Evolutionary conservation across 1,140 invertebrate species (phyloP).

Genomic region (Oryctes rhinoceros): DNA sequence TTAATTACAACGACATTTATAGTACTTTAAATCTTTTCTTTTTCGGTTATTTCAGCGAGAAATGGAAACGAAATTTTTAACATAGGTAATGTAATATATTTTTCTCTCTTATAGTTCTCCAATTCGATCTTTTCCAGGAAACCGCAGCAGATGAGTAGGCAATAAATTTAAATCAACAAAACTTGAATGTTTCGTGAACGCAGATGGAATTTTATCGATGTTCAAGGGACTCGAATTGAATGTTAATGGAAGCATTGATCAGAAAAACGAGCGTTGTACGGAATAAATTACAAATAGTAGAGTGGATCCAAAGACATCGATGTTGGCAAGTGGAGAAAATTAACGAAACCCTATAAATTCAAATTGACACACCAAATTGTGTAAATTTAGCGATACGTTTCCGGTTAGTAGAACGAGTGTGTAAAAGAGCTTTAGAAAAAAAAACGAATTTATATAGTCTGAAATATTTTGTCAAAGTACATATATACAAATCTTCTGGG

Average conservation of each 20-base stretch:
- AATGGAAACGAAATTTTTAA: too few relatives aligned
- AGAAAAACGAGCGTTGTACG: not conserved
- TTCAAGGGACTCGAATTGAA: not conserved
- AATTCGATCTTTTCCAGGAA: not conserved
- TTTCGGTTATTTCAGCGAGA: too few relatives aligned
- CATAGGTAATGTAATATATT: too few relatives aligned
- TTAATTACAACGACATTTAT: too few relatives aligned
- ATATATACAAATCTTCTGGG: too few relatives aligned
- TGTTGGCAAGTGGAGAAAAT: not conserved
- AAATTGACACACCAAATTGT: not conserved
- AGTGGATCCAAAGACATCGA: not conserved
- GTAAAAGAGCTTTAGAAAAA: too few relatives aligned
- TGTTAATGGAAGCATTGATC: not conserved
- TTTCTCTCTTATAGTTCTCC: not conserved
- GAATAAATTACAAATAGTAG: not conserved
- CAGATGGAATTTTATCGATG: not conserved
- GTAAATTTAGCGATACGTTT: too few relatives aligned
- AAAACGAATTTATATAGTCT: too few relatives aligned
- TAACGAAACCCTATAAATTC: not conserved
- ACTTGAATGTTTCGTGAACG: not conserved
- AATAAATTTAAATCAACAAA: conserved; percentile 1
- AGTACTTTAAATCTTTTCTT: too few relatives aligned
- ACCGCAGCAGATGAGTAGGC: not conserved
- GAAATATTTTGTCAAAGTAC: too few relatives aligned
- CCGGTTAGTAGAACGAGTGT: too few relatives aligned